Evolutionary conservation across 2,113 vertebrate genomes (phyloP).

Genomic region (Aegotheles bennettii): DNA sequence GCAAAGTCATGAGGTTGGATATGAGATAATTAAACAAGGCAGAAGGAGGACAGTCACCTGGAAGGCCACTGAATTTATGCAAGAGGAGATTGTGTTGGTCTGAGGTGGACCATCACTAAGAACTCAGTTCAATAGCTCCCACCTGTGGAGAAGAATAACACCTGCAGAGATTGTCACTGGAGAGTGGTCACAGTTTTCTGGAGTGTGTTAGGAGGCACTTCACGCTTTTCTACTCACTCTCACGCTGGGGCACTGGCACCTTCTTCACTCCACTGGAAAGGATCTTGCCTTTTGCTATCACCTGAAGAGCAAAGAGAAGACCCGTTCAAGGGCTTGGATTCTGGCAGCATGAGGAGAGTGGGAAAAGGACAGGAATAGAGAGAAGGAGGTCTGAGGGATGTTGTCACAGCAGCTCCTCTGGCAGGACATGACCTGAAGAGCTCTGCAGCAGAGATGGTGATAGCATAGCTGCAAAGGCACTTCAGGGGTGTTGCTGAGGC

Average conservation of each 20-base stretch:
- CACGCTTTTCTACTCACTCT: slow-evolving; percentile 23
- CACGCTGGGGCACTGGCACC: neutral
- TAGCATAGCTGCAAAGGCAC: neutral
- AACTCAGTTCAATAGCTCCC: neutral
- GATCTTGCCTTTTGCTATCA: slow-evolving; percentile 47
- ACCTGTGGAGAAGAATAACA: neutral
- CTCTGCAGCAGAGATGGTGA: neutral
- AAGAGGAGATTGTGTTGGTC: neutral
- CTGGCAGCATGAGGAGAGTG: neutral
- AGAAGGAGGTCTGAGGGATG: rapidly evolving
- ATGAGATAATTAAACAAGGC: neutral
- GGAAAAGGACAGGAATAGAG: neutral
- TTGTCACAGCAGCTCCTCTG: neutral
- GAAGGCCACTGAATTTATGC: neutral
- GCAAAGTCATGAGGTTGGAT: neutral
- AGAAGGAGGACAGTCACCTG: neutral
- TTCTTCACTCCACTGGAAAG: slow-evolving; percentile 31
- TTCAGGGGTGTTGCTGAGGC: neutral
- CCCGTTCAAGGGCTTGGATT: neutral
- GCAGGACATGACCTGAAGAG: neutral
- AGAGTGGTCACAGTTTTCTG: neutral
- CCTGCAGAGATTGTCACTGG: neutral
- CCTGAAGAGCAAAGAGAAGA: neutral
- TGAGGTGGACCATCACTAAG: neutral
- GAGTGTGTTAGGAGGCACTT: neutral